These are phyloP conservation scores for Microchrysa polita DNA, from an alignment of 2,888 invertebrate species.

Conservation along the genomic window DNA sequence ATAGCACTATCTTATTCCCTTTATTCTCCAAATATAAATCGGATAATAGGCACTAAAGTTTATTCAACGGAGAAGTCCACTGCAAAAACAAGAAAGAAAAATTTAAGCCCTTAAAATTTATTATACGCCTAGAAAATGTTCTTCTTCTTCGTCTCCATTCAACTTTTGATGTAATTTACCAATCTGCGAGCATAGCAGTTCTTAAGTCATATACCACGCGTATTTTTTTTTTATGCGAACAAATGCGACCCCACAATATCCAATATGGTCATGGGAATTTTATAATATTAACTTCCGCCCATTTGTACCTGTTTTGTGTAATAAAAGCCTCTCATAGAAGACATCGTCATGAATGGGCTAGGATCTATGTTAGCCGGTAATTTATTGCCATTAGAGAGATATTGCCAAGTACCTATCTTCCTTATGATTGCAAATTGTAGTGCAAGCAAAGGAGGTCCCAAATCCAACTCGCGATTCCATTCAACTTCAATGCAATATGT, in stretches of 20 bases:
- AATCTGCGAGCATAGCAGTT: neutral
- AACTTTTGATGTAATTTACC: conserved; percentile 8
- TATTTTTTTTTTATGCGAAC: conserved; percentile 20
- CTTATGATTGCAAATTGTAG: conserved; percentile 18
- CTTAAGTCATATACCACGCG: conserved; percentile 7
- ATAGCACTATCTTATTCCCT: too few relatives aligned
- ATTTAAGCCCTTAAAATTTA: conserved; percentile 8
- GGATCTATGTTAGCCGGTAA: conserved; percentile 36
- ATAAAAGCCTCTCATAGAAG: conserved; percentile 35
- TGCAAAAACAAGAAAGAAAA: neutral
- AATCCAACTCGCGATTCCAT: neutral
- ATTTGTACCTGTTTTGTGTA: conserved; percentile 43
- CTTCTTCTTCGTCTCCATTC: neutral
- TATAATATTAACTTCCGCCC: conserved; percentile 47
- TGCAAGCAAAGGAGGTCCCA: neutral
- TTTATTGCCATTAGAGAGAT: conserved; percentile 36
- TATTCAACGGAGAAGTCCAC: too few relatives aligned
- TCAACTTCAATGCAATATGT: too few relatives aligned
- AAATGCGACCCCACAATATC: conserved; percentile 32
- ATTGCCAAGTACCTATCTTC: conserved; percentile 12
- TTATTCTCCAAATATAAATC: neutral
- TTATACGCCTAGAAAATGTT: conserved; percentile 20
- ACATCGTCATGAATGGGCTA: conserved; percentile 36
- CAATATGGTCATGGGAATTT: conserved; percentile 46
- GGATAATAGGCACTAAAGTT: too few relatives aligned